Conservation (phyloP, 1,140 invertebrate species). For the Wiebesia pumilae region DNA sequence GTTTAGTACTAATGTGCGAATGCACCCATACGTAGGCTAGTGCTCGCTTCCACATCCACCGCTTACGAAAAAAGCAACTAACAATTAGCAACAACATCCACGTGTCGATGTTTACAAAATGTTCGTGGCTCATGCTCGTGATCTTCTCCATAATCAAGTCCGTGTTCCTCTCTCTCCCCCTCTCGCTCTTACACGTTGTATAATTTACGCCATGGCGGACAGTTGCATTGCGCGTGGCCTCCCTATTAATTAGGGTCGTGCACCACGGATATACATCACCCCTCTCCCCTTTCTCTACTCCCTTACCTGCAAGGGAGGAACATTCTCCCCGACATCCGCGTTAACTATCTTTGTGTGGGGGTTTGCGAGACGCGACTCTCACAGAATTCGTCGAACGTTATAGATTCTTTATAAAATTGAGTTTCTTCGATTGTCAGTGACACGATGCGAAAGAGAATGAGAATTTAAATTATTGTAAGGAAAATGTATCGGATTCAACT, state of each 20-base stretch:
- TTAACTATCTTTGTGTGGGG: background rate
- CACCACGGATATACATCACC: constrained; percentile 70
- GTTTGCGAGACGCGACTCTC: background rate
- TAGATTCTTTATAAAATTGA: background rate
- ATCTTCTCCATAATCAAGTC: constrained; percentile 31
- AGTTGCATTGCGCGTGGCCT: constrained; percentile 71
- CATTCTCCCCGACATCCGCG: background rate
- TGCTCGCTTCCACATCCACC: background rate
- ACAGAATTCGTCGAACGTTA: background rate
- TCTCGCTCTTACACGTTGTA: constrained; percentile 51
- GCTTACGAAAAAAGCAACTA: background rate
- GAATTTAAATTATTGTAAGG: background rate
- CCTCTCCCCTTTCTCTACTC: background rate
- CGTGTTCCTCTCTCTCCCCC: background rate
- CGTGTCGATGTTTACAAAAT: constrained; percentile 58
- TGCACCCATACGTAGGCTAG: background rate
- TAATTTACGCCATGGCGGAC: constrained; percentile 68
- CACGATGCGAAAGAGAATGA: background rate
- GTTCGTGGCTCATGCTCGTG: background rate
- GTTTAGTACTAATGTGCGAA: too few relatives aligned
- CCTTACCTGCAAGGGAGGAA: background rate
- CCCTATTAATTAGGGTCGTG: constrained; percentile 74
- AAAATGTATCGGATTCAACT: too few relatives aligned
- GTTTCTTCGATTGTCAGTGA: background rate
- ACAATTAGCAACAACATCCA: constrained; percentile 41